Conservation (phyloP, 2,113 vertebrate species). For the Urocitellus parryii region DNA sequence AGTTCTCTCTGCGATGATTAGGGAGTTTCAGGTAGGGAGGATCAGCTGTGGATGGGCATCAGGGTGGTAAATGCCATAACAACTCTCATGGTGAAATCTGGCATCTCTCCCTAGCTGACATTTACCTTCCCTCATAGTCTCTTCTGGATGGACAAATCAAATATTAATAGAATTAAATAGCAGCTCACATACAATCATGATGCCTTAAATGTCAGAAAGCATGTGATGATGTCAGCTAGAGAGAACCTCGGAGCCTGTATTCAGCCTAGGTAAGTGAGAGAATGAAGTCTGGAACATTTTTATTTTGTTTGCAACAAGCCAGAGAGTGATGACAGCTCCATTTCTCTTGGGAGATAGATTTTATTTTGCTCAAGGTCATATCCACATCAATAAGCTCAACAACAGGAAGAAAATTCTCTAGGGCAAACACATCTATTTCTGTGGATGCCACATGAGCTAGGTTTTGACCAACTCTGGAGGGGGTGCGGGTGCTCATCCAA, state of each 20-base stretch:
- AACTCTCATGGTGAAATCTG: background rate
- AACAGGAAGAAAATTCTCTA: background rate
- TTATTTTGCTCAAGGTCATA: conserved; percentile 44
- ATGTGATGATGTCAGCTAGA: background rate
- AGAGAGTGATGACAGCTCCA: background rate
- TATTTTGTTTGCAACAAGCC: background rate
- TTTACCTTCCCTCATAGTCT: background rate
- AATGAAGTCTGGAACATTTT: background rate
- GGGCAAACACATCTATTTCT: conserved; percentile 6
- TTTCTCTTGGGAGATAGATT: background rate
- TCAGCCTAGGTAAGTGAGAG: background rate
- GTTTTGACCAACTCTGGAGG: background rate
- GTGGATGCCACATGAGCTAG: background rate
- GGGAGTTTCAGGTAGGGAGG: too few relatives aligned
- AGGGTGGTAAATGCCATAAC: background rate
- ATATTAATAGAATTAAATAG: background rate
- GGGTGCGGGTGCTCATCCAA: background rate
- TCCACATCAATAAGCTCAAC: background rate
- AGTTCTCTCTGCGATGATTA: background rate
- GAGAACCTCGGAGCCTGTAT: background rate
- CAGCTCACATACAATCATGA: background rate
- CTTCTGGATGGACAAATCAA: background rate
- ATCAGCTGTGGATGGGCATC: too few relatives aligned
- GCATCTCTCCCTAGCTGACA: background rate
- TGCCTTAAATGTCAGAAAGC: background rate